Evolutionary conservation across 2,113 vertebrate species (phyloP), one percentile per base, ranked within the genome.

Genomic region (Melanostigma gelatinosum): DNA sequence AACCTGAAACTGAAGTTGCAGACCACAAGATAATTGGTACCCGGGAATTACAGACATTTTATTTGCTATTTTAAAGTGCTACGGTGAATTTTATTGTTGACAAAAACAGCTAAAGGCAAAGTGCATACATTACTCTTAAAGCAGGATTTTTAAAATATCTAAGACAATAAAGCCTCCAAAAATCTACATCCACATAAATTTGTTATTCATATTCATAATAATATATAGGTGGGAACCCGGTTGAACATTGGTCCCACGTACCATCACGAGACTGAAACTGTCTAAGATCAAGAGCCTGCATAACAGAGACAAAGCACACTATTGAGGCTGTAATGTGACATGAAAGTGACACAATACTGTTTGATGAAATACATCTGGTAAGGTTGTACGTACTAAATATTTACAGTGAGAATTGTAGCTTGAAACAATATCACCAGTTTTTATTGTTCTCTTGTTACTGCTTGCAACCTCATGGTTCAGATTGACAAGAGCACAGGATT

Each of bases 101-200:
- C 2, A 40, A 5, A 63, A 46, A 77, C 18, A 52, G 46, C 72
- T 68, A 9, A 48, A 69, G 75, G 60, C 32, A 84, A 83, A 71
- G 40, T 40, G 27, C 24, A 72, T 24, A 6, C 27, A 76, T 40
- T 84, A 52, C 32, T 54, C 61, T 46, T 24, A 63, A n/a, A 40
- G 15, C 16, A 1, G 27, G 27, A 63, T 58, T 61, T 66, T 65
- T 6, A 73, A 38, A n/a, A 70, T 66, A 11, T 12, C 3, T 32
- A 36, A 24, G 7, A 24, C 9, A 44, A 44, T 52, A 38, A 60
- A 11, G 32, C 50, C 15, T 22, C 32, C 8, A 32, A 2, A 58
- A 40, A 69, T 64, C 4, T 34, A 73, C 12, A 68, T 54, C 34
- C 24, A 44, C 1, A 60, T 13, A n/a, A 4, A 3, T 20, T 40